These are phyloP conservation scores for Periphyllus acericola DNA, from an alignment of 2,888 invertebrate genomes.

Conservation along the genomic window DNA sequence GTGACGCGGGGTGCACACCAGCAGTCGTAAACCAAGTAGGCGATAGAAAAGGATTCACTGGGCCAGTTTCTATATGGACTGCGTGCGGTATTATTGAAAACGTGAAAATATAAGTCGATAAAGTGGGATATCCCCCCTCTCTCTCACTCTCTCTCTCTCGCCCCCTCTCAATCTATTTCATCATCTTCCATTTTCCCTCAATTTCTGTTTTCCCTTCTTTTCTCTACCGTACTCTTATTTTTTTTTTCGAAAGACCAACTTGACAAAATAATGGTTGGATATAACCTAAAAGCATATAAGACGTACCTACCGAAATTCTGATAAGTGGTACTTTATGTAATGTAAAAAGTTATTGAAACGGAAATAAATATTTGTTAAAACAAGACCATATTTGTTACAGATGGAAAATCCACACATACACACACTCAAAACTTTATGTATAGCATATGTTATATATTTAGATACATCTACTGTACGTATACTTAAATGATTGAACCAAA, in stretches of 20 bases:
- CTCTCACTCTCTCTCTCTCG: background rate
- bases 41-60: background rate
- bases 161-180: background rate
- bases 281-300: background rate
- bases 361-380: slow-evolving; percentile 1
- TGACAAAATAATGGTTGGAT: background rate
- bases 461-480: background rate
- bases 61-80: background rate
- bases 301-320: background rate
- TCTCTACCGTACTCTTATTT: background rate
- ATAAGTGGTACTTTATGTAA: background rate
- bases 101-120: slow-evolving; percentile 18
- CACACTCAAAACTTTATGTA: background rate
- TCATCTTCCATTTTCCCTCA: background rate
- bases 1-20: background rate
- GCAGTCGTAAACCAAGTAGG: slow-evolving; percentile 10
- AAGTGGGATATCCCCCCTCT: background rate
- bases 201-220: too few relatives aligned
- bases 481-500: background rate
- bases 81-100: background rate
- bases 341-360: background rate
- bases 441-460: background rate
- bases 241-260: background rate
- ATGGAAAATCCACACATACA: background rate
- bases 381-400: background rate